A percentile compares a stretch with the other conserved stretches of the same genome.
Evolutionary conservation across 2,113 vertebrate species (phyloP).

Genomic region (Zosterops pallidus): DNA sequence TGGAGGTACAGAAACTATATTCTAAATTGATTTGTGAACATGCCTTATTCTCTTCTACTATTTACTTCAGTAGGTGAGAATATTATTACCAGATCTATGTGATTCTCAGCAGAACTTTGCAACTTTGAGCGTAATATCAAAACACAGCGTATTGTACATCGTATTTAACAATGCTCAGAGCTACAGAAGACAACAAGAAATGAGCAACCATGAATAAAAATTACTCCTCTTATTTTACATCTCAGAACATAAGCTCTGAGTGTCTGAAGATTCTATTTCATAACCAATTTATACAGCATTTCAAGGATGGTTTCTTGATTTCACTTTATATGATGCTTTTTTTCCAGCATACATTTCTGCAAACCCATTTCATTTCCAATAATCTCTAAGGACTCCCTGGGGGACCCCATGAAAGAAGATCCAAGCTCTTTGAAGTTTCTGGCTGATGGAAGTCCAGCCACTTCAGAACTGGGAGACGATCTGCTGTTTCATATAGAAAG

Average conservation of each 20-base stretch:
- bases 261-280: not conserved
- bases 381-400: not conserved
- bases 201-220: not conserved
- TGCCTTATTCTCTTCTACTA: not conserved
- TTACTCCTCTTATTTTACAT: not conserved
- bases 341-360: not conserved
- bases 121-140: not conserved
- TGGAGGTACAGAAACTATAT: not conserved
- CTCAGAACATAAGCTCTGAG: not conserved
- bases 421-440: slow-evolving; percentile 36
- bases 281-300: not conserved
- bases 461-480: slow-evolving; percentile 5
- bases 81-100: not conserved
- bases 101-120: not conserved
- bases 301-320: not conserved
- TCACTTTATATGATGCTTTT: not conserved
- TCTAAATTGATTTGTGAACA: not conserved
- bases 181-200: not conserved
- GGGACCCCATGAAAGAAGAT: not conserved
- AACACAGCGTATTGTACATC: not conserved
- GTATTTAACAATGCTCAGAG: not conserved
- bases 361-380: slow-evolving; percentile 11
- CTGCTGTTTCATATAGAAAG: slow-evolving; percentile 1
- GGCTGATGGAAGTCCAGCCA: not conserved
- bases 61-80: not conserved